Evolutionary conservation across 2,888 invertebrate genomes (phyloP).

Genomic region (Stenurella melanura): DNA sequence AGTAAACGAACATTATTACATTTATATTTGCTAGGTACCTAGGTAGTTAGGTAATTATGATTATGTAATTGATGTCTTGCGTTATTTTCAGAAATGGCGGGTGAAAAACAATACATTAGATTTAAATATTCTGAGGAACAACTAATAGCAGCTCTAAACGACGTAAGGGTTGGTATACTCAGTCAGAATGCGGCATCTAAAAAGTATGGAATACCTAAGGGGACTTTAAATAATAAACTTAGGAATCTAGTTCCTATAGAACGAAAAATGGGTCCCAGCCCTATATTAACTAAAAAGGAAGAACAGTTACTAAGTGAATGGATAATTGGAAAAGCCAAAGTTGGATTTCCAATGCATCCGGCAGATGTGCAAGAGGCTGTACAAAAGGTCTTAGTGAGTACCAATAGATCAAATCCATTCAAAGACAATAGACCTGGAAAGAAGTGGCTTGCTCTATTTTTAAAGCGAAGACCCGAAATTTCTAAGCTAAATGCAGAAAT

Average conservation of each 20-base stretch:
- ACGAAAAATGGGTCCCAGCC: constrained; percentile 26
- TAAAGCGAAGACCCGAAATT: constrained; percentile 18
- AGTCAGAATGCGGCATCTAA: background rate
- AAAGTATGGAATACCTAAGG: constrained; percentile 7
- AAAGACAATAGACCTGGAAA: constrained; percentile 15
- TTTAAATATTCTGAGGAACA: no score
- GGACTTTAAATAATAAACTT: constrained; percentile 30
- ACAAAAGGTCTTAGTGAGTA: constrained; percentile 11
- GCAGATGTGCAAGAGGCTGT: constrained; percentile 19
- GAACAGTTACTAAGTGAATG: background rate
- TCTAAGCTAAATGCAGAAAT: constrained; percentile 12
- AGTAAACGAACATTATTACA: no score
- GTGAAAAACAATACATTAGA: no score
- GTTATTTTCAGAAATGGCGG: no score
- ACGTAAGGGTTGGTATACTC: no score
- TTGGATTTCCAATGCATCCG: constrained; percentile 26
- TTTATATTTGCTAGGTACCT: no score
- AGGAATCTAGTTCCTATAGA: constrained; percentile 10
- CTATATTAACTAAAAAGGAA: constrained; percentile 3
- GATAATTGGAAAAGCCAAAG: constrained; percentile 29
- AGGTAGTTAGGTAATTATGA: no score
- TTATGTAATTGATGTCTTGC: no score
- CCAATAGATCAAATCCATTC: background rate
- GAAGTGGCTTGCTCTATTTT: constrained; percentile 17
- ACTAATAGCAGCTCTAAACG: no score